Conservation (phyloP, 2,888 invertebrate species). For the Lochmaea crataegi region DNA sequence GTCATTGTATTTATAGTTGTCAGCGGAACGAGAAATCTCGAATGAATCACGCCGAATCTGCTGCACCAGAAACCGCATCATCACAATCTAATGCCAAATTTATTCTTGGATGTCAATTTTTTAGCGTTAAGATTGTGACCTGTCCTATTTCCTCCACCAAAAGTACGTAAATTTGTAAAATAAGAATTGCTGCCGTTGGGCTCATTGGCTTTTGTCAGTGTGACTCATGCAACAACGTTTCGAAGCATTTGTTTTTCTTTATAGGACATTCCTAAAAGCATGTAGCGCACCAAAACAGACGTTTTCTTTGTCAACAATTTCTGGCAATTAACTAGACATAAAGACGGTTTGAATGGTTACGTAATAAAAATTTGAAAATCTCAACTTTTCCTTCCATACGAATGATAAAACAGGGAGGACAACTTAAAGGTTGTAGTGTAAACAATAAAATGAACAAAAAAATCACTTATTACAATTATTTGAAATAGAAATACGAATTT, state of each 20-base stretch:
- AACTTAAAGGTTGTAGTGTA: no score
- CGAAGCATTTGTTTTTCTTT: constrained; percentile 37
- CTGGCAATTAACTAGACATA: constrained; percentile 8
- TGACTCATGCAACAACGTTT: constrained; percentile 42
- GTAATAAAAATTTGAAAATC: not conserved
- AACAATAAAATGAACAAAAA: no score
- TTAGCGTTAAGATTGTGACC: not conserved
- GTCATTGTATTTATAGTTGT: constrained; percentile 44
- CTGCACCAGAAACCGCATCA: not conserved
- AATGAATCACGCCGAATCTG: constrained; percentile 1
- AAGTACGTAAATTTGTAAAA: not conserved
- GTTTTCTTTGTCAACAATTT: constrained; percentile 3
- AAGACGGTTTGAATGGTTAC: not conserved
- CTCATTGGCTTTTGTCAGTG: constrained; percentile 44
- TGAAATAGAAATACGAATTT: no score
- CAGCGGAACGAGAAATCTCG: constrained; percentile 34
- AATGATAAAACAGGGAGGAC: not conserved
- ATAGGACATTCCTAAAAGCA: constrained; percentile 30
- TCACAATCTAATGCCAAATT: not conserved
- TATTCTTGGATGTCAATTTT: not conserved
- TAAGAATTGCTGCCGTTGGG: constrained; percentile 21
- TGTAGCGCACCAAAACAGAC: constrained; percentile 8
- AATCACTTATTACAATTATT: no score
- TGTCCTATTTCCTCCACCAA: constrained; percentile 1
- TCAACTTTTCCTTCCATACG: not conserved